phyloP scores from a whole-genome alignment of 1,140 invertebrate species.

The Lysiphlebus fabarum region DNA sequence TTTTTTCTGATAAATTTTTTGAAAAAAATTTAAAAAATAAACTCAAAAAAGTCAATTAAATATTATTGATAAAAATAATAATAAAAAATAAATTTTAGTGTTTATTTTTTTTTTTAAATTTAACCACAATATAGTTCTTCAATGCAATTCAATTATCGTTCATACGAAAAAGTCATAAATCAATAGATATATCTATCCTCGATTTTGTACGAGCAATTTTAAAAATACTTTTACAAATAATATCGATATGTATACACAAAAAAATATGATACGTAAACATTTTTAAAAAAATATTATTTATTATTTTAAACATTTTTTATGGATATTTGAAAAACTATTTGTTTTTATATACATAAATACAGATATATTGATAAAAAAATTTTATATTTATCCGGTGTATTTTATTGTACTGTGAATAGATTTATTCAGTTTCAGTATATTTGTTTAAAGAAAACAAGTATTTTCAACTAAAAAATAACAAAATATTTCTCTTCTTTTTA shows the following conservation, averaged over 20 bases:
- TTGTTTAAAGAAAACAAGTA: too few species aligned
- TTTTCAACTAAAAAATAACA: too few species aligned
- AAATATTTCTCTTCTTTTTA: too few species aligned
- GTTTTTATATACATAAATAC: neutral
- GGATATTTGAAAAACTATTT: conserved; percentile 2
- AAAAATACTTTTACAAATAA: neutral
- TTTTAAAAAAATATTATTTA: neutral
- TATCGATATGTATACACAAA: neutral
- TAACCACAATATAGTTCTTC: conserved; percentile 20
- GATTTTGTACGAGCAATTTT: conserved; percentile 9
- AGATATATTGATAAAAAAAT: neutral
- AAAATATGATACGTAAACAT: too few species aligned
- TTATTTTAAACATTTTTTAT: neutral
- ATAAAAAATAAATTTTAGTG: too few species aligned
- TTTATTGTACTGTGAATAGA: too few species aligned
- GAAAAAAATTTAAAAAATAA: too few species aligned
- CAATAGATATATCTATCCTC: conserved; percentile 8
- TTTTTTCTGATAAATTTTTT: too few species aligned
- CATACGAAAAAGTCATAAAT: conserved; percentile 15
- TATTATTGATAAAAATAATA: too few species aligned
- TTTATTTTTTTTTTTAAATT: neutral
- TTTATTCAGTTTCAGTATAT: too few species aligned
- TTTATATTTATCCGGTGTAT: too few species aligned
- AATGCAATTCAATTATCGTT: conserved; percentile 25
- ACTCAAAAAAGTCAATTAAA: too few species aligned